Conservation (phyloP, 2,888 invertebrate species). For the Scelioninae gen. 2 region DNA sequence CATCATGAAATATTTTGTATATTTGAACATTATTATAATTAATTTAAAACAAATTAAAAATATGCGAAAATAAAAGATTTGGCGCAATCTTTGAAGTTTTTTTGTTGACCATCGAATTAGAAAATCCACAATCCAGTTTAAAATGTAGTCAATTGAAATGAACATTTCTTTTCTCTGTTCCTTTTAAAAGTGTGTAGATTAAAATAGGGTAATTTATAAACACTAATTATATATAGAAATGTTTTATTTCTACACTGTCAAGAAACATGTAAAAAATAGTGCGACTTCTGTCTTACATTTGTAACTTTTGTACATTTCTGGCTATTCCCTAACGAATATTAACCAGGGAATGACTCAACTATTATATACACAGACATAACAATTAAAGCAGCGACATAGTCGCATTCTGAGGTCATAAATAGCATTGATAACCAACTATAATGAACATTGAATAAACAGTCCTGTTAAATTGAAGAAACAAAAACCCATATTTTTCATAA, state of each 20-base stretch:
- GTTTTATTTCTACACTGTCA: constrained; percentile 43
- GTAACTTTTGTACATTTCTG: constrained; percentile 41
- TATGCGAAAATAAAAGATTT: constrained; percentile 10
- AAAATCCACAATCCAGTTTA: constrained; percentile 41
- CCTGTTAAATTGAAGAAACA: constrained; percentile 33
- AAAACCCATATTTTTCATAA: constrained; percentile 1
- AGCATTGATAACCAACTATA: constrained; percentile 37
- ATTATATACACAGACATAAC: constrained; percentile 50
- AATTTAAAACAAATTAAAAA: constrained; percentile 25
- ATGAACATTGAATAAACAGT: constrained; percentile 34
- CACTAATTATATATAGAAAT: constrained; percentile 37
- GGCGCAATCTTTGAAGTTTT: constrained; percentile 20
- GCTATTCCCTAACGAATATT: constrained; percentile 40
- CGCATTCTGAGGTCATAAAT: constrained; percentile 32
- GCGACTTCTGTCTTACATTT: constrained; percentile 27
- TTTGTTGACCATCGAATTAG: constrained; percentile 42
- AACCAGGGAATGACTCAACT: constrained; percentile 50
- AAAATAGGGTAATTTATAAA: constrained; percentile 13
- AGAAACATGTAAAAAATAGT: constrained; percentile 52
- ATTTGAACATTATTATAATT: constrained; percentile 7
- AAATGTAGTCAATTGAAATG: constrained; percentile 23
- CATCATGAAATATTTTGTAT: background rate
- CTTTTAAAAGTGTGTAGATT: background rate
- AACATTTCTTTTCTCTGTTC: background rate
- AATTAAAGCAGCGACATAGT: constrained; percentile 46